Percentiles rank a stretch among this genome's conserved stretches.
Evolutionary conservation across 2,113 vertebrate genomes (phyloP).

Genomic region (Sebastes schlegelii): DNA sequence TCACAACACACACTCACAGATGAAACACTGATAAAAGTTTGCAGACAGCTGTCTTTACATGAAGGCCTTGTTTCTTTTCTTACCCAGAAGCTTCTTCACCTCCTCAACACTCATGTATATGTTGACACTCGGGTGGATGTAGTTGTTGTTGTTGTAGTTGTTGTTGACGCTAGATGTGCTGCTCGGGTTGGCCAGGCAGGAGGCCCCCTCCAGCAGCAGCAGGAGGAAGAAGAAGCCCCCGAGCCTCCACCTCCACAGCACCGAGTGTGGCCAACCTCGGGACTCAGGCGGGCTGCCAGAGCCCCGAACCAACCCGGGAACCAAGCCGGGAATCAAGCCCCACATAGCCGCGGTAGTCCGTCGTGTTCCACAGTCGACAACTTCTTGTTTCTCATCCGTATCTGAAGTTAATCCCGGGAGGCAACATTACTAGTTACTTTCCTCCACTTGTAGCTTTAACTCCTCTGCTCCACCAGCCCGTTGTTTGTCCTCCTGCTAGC

Average conservation of each 20-base stretch:
- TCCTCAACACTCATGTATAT: conserved; percentile 87
- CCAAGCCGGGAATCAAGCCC: conserved; percentile 64
- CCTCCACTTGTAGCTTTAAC: background rate
- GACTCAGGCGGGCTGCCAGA: conserved; percentile 69
- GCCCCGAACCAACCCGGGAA: conserved; percentile 58
- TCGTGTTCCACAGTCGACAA: conserved; percentile 48
- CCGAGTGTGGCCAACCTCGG: conserved; percentile 72
- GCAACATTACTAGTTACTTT: conserved; percentile 77
- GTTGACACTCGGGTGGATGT: conserved; percentile 77
- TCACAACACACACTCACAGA: conserved; percentile 10
- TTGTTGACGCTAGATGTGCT: conserved; percentile 61
- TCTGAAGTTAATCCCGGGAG: conserved; percentile 78
- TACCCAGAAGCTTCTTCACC: conserved; percentile 86
- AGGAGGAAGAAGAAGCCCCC: conserved; percentile 79
- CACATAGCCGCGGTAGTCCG: conserved; percentile 73
- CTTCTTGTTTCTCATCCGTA: conserved; percentile 78
- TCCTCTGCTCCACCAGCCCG: conserved; percentile 12
- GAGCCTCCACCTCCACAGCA: conserved; percentile 78
- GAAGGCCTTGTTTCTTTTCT: conserved; percentile 47
- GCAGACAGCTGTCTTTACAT: conserved; percentile 18
- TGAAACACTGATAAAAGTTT: conserved; percentile 4
- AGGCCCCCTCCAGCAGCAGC: conserved; percentile 78
- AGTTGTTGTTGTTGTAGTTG: conserved; percentile 67
- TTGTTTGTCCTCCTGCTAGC: conserved; percentile 59
- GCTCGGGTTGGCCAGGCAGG: conserved; percentile 76